Evolutionary conservation across 1,140 invertebrate species (phyloP).

Genomic region (Daktulosphaira vitifoliae): DNA sequence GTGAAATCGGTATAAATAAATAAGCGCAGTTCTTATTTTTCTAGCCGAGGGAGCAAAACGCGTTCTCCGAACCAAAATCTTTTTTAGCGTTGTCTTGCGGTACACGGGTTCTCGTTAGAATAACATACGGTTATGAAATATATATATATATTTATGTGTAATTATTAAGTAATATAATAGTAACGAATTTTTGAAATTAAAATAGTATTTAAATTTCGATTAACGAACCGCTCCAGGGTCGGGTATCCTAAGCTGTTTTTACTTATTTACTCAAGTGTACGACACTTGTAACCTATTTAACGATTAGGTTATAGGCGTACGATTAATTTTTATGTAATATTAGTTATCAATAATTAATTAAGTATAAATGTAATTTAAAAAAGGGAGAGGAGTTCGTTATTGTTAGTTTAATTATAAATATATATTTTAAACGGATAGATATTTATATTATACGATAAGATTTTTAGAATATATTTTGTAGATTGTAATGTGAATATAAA

Average conservation of each 20-base stretch:
- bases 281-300: background rate
- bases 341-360: too few relatives aligned
- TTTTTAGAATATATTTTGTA: too few relatives aligned
- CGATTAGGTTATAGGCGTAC: too few relatives aligned
- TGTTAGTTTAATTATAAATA: background rate
- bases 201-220: background rate
- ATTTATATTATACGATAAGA: too few relatives aligned
- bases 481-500: constrained; percentile 9
- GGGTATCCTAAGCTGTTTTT: constrained; percentile 18
- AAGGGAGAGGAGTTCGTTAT: constrained; percentile 17
- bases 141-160: too few relatives aligned
- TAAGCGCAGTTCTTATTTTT: background rate
- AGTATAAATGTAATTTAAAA: background rate
- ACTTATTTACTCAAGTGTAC: constrained; percentile 1
- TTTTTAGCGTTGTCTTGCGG: constrained; percentile 2
- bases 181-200: too few relatives aligned
- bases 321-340: too few relatives aligned
- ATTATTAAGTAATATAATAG: too few relatives aligned
- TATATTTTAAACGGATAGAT: too few relatives aligned
- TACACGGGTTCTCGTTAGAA: constrained; percentile 16
- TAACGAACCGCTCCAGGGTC: constrained; percentile 6
- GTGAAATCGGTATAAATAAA: too few relatives aligned
- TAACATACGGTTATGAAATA: background rate
- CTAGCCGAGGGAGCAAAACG: background rate
- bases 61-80: background rate